Evolutionary conservation across 2,113 vertebrate genomes (phyloP).

Genomic region (Willisornis vidua): DNA sequence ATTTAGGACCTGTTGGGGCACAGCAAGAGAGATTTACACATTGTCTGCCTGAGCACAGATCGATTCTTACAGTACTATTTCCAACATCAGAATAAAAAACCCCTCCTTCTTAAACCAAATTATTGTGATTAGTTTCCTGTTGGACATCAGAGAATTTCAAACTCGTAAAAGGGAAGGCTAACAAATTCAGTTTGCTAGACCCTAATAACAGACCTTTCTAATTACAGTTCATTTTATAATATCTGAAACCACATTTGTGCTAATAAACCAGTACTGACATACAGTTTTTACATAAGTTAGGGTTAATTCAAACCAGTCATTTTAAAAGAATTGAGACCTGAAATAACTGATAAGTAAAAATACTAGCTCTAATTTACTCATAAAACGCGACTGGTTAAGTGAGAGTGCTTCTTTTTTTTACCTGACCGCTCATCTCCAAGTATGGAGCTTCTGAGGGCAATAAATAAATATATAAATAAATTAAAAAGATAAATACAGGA

Average conservation of each 20-base stretch:
- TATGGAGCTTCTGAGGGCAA: not conserved
- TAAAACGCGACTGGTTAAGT: not conserved
- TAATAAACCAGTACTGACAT: not conserved
- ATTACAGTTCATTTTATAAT: not conserved
- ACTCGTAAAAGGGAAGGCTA: not conserved
- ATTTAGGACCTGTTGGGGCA: conserved; percentile 85
- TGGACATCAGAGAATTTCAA: not conserved
- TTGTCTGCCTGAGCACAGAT: not conserved
- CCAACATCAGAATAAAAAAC: not conserved
- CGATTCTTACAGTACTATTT: not conserved
- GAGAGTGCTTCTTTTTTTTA: not conserved
- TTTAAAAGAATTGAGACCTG: not conserved
- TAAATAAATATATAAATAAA: not conserved
- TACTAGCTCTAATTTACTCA: not conserved
- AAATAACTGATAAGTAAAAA: not conserved
- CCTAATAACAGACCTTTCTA: not conserved
- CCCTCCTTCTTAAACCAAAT: not conserved
- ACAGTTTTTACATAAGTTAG: not conserved
- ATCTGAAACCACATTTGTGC: not conserved
- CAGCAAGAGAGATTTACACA: not conserved
- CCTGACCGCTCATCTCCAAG: not conserved
- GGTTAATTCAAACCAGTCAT: not conserved
- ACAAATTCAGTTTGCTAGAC: not conserved
- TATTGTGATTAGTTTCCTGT: not conserved
- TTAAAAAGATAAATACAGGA: not conserved